These are phyloP conservation scores for Bubalus kerabau DNA, from an alignment of 2,113 vertebrate species.

Conservation along the genomic window DNA sequence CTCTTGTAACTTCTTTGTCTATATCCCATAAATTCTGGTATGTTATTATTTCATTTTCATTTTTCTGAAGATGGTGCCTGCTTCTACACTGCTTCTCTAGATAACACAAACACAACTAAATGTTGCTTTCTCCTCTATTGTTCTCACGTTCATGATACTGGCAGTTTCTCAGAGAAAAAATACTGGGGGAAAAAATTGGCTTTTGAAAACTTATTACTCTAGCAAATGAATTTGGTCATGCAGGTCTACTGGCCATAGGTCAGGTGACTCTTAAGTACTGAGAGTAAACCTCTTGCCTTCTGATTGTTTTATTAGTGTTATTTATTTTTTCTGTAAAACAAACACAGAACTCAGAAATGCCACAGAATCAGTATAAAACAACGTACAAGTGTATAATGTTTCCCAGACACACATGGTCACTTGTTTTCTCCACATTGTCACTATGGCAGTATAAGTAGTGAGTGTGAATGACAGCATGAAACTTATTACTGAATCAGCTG, in stretches of 20 bases:
- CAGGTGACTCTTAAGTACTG: constrained; percentile 68
- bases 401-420: constrained; percentile 80
- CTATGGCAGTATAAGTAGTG: constrained; percentile 80
- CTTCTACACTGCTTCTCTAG: constrained; percentile 81
- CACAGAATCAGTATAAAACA: constrained; percentile 84
- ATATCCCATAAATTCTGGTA: not conserved
- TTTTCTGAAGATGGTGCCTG: constrained; percentile 77
- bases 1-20: not conserved
- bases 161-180: constrained; percentile 84
- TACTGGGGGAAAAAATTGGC: constrained; percentile 70
- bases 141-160: constrained; percentile 80
- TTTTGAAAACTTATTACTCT: constrained; percentile 75
- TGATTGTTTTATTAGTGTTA: constrained; percentile 81
- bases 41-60: not conserved
- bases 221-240: constrained; percentile 74
- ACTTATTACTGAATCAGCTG: constrained; percentile 70
- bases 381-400: constrained; percentile 82
- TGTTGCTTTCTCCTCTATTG: constrained; percentile 70
- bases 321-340: constrained; percentile 81
- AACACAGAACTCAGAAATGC: constrained; percentile 80
- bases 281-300: constrained; percentile 79
- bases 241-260: constrained; percentile 77
- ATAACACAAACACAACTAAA: constrained; percentile 77
- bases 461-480: constrained; percentile 78
- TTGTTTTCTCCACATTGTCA: constrained; percentile 73